A percentile compares a stretch with the other conserved stretches of the same genome.
Conservation (phyloP, 2,888 invertebrate species). For the Lithophane leautieri region DNA sequence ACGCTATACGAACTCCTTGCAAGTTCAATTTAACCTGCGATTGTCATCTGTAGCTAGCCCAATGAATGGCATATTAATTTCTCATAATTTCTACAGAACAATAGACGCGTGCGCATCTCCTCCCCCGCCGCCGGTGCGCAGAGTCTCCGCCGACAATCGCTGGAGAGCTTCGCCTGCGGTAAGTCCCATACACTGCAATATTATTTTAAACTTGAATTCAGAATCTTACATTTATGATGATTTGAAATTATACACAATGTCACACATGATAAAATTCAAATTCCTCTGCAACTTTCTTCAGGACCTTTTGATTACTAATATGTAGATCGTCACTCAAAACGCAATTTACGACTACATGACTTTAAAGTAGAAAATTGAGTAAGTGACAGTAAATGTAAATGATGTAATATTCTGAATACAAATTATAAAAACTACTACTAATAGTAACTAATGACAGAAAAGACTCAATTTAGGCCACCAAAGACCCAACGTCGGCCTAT, state of each 20-base stretch:
- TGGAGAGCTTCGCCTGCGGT: conserved; percentile 85
- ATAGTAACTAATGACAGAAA: conserved; percentile 29
- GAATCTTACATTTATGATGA: conserved; percentile 6
- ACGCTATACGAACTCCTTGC: not conserved
- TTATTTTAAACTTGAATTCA: not conserved
- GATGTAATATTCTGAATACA: conserved; percentile 15
- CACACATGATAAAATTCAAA: not conserved
- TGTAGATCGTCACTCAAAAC: too few species aligned
- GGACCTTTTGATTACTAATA: too few species aligned
- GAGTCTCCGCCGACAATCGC: conserved; percentile 84
- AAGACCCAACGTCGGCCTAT: conserved; percentile 11
- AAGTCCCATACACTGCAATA: conserved; percentile 30
- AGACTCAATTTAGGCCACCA: conserved; percentile 40
- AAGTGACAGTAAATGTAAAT: not conserved
- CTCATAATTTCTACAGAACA: conserved; percentile 72
- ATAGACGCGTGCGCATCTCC: conserved; percentile 85
- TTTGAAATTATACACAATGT: not conserved
- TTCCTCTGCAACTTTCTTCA: not conserved
- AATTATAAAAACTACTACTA: not conserved
- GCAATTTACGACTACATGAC: too few species aligned
- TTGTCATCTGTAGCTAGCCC: not conserved
- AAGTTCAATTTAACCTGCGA: not conserved
- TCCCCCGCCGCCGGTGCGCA: conserved; percentile 83
- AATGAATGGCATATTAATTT: not conserved
- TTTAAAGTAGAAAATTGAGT: not conserved